Base-by-base conservation (phyloP, 2,888 invertebrate species). In the Pyrgus malvae region DNA sequence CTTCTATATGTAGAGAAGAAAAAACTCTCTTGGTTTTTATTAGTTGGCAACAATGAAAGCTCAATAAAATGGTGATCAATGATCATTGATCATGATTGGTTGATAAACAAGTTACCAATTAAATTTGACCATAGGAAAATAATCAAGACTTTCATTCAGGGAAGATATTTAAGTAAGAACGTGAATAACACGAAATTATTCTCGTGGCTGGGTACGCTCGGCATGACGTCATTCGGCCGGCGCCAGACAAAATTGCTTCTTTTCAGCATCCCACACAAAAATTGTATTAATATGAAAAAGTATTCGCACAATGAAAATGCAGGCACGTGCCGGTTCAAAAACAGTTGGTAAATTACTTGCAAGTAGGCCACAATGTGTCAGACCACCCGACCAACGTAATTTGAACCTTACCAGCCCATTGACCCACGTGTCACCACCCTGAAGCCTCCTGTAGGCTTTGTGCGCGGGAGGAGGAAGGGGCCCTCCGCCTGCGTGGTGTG, bases 321-420 rank as follows among this genome's bases (percentile, higher is more conserved):
- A 41, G 70, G 68, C 73, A 74, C 76, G 76, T 73, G 75, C 49
- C 40, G 40, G 23, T 64, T 66, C 66, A 75, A 72, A 73, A 75
- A 74, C 66, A 72, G 62, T 72, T 69, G 69, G 67, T 74, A 78
- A 80, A 81, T 82, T 67, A 67, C 67, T 64, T 66, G 70, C 72
- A 76, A 80, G 76, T 79, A 81, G 78, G 78, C 72, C 74, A 71
- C 75, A 75, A 73, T 56, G 37, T 74, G 73, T 74, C 68, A 60
- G 68, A 74, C 74, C 69, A 72, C 76, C 67, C 74, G 63, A 49
- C 78, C 74, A 75, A 60, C 58, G 51, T 58, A 64, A 38, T 44
- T 42, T 67, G 78, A 76, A 65, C 76, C 72, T 65, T 67, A 69
- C 67, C 68, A 69, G 69, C 74, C 73, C 73, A 76, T 76, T 80